A percentile compares a stretch with the other conserved stretches of the same genome.
Conservation (phyloP, 2,888 invertebrate genomes). For the Macrosoma leucophasiata region DNA sequence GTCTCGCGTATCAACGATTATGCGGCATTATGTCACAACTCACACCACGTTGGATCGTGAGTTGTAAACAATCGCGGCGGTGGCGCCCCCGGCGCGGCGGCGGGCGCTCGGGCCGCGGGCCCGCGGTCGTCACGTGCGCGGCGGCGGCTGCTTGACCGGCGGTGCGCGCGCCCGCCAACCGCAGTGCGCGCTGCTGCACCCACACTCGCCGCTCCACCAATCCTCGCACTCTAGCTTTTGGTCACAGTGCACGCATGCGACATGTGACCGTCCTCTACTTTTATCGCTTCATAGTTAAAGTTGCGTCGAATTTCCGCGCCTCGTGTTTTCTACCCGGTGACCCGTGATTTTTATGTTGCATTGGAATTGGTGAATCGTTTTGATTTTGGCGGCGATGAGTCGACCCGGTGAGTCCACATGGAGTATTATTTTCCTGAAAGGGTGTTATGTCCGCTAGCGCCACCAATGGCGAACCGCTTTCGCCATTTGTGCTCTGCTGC, state of each 20-base stretch:
- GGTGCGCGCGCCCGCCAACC: slow-evolving; percentile 36
- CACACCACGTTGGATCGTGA: slow-evolving; percentile 26
- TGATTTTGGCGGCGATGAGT: slow-evolving; percentile 39
- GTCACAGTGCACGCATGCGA: slow-evolving; percentile 63
- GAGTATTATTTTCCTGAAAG: slow-evolving; percentile 24
- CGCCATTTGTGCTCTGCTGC: no score
- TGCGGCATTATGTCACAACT: slow-evolving; percentile 55
- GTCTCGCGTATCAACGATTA: slow-evolving; percentile 32
- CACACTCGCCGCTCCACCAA: slow-evolving; percentile 41
- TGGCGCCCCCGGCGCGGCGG: slow-evolving; percentile 46
- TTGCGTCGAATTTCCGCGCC: slow-evolving; percentile 17
- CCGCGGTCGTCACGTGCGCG: slow-evolving; percentile 27
- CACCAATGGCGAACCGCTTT: slow-evolving; percentile 24
- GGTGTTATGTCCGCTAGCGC: slow-evolving; percentile 32
- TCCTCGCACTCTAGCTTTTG: slow-evolving; percentile 38
- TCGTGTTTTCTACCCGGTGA: slow-evolving; percentile 19
- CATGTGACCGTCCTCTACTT: slow-evolving; percentile 55
- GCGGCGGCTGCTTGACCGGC: slow-evolving; percentile 47
- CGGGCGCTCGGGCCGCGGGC: slow-evolving; percentile 33
- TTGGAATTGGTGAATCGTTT: slow-evolving; percentile 21
- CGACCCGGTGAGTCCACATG: slow-evolving; percentile 49
- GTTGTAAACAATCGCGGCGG: slow-evolving; percentile 44
- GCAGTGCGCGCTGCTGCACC: slow-evolving; percentile 30
- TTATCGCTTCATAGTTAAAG: slow-evolving; percentile 18
- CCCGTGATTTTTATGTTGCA: slow-evolving; percentile 17